Evolutionary conservation across 2,113 vertebrate genomes (phyloP).

Genomic region (Mormyrus iriodes): DNA sequence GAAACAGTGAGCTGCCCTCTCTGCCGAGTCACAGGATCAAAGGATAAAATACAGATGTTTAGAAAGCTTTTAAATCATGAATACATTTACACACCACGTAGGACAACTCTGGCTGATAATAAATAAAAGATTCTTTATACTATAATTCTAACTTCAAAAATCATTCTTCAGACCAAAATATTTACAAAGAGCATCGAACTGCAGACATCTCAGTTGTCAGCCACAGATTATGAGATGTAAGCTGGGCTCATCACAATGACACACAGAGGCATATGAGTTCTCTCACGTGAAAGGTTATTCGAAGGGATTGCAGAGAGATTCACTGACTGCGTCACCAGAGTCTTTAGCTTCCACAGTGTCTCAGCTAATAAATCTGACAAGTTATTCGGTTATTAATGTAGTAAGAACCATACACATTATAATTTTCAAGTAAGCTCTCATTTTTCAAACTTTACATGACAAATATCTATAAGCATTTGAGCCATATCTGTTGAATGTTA

Average conservation of each 20-base stretch:
- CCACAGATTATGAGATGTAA: neutral
- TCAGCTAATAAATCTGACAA: slow-evolving; percentile 14
- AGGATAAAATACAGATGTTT: neutral
- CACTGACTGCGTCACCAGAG: neutral
- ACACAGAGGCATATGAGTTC: slow-evolving; percentile 3
- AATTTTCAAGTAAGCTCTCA: slow-evolving; percentile 17
- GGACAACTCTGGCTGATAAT: neutral
- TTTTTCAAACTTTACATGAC: neutral
- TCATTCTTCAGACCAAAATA: neutral
- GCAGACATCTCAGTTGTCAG: slow-evolving; percentile 15
- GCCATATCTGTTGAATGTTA: slow-evolving; percentile 15
- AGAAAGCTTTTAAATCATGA: neutral
- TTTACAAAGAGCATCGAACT: neutral
- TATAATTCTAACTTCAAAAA: neutral
- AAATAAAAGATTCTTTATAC: neutral
- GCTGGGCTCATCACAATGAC: neutral
- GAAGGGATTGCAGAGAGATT: neutral
- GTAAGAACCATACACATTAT: slow-evolving; percentile 35
- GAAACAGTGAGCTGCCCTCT: neutral
- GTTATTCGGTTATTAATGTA: slow-evolving; percentile 39
- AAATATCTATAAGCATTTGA: slow-evolving; percentile 23
- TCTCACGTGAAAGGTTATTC: slow-evolving; percentile 11
- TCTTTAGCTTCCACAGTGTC: neutral
- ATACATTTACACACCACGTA: neutral
- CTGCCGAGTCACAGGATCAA: neutral